Percentiles rank a stretch among this genome's conserved stretches.
Evolutionary conservation across 2,797 vertebrate species (phyloP).

Genomic region (Hybognathus amarus): DNA sequence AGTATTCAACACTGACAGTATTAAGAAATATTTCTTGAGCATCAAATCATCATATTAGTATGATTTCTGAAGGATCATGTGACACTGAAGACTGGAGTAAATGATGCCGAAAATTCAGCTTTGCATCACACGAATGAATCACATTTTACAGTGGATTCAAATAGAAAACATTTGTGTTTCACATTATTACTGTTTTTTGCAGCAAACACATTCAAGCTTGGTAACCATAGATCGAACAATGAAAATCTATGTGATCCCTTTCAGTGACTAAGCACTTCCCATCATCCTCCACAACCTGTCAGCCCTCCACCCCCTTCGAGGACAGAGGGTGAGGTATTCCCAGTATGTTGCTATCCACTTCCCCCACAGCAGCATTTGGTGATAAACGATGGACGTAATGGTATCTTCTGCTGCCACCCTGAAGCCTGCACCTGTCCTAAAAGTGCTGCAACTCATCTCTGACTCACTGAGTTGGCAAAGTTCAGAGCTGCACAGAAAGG

Average conservation of each 20-base stretch:
- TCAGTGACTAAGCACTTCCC: slow-evolving; percentile 22
- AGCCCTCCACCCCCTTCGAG: slow-evolving; percentile 14
- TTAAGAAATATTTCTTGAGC: neutral
- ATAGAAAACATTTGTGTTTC: neutral
- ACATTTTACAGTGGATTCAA: neutral
- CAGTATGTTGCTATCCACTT: slow-evolving; percentile 40
- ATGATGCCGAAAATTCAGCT: neutral
- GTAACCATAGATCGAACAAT: neutral
- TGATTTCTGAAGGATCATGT: neutral
- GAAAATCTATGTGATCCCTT: neutral
- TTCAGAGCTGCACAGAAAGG: slow-evolving; percentile 18
- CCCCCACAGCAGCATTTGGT: neutral
- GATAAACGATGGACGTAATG: slow-evolving; percentile 23
- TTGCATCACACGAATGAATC: neutral
- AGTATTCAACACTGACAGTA: neutral
- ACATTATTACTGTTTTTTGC: neutral
- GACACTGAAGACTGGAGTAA: neutral
- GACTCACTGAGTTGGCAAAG: slow-evolving; percentile 38
- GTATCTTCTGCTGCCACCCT: slow-evolving; percentile 29
- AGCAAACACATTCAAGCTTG: neutral
- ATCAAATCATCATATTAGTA: neutral
- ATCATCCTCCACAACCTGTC: slow-evolving; percentile 11
- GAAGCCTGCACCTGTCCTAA: slow-evolving; percentile 26
- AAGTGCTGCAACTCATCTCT: slow-evolving; percentile 42
- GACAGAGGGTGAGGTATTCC: slow-evolving; percentile 40